Conservation (phyloP, 2,888 invertebrate species). For the Drosophila robusta region DNA sequence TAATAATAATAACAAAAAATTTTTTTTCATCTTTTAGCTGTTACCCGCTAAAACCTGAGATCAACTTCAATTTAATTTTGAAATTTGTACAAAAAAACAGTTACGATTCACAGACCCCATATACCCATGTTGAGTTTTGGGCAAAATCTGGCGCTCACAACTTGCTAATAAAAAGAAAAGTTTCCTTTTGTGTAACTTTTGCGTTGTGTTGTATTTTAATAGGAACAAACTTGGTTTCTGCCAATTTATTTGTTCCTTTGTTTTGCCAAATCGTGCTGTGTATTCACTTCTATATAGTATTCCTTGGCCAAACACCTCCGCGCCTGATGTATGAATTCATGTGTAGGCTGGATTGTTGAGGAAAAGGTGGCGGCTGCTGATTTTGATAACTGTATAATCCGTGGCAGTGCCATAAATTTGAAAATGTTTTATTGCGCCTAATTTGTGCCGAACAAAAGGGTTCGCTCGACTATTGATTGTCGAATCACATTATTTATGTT, state of each 20-base stretch:
- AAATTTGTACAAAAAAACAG: background rate
- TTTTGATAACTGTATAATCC: conserved; percentile 54
- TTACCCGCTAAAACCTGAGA: too few species aligned
- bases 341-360: conserved; percentile 8
- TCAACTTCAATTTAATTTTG: too few species aligned
- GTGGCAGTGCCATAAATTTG: conserved; percentile 63
- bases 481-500: conserved; percentile 58
- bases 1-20: too few species aligned
- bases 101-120: background rate
- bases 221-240: conserved; percentile 69
- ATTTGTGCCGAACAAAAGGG: conserved; percentile 57
- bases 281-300: conserved; percentile 5
- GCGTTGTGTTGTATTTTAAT: conserved; percentile 76
- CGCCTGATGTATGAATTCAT: conserved; percentile 7
- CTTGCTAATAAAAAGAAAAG: conserved; percentile 66
- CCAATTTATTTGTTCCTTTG: conserved; percentile 66
- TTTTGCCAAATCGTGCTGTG: conserved; percentile 42
- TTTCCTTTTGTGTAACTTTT: conserved; percentile 76
- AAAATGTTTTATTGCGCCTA: conserved; percentile 71
- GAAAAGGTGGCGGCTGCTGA: background rate
- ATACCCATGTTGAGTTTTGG: conserved; percentile 19
- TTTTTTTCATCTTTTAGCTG: too few species aligned
- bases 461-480: conserved; percentile 20
- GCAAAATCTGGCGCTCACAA: conserved; percentile 22
- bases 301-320: conserved; percentile 28